Evolutionary conservation across 1,140 invertebrate genomes (phyloP).

Genomic region (Solenopsis fugax): DNA sequence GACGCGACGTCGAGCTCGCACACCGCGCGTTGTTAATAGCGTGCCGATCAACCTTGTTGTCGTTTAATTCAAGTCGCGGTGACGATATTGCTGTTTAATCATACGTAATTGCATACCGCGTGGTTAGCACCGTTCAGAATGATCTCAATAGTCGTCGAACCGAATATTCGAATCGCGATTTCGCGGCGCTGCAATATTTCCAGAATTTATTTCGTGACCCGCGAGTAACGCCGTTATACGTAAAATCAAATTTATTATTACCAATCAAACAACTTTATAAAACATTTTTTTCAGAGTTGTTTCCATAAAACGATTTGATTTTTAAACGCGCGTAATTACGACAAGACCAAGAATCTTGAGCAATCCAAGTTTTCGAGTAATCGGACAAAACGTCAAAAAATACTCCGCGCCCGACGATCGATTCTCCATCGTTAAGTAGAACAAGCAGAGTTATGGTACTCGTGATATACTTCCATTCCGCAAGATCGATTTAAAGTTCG

Average conservation of each 20-base stretch:
- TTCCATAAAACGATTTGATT: background rate
- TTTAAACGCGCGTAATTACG: slow-evolving; percentile 23
- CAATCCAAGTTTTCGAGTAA: background rate
- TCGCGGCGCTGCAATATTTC: background rate
- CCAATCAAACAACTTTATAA: background rate
- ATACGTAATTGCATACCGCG: slow-evolving; percentile 47
- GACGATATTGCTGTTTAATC: slow-evolving; percentile 59
- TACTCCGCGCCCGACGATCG: slow-evolving; percentile 40
- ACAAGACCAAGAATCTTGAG: background rate
- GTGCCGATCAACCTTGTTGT: slow-evolving; percentile 43
- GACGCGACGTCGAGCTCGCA: background rate
- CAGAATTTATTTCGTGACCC: background rate
- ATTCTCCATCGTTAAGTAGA: slow-evolving; percentile 66
- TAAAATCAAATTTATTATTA: slow-evolving; percentile 15
- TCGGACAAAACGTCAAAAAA: slow-evolving; percentile 13
- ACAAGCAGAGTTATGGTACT: slow-evolving; percentile 67
- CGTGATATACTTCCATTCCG: slow-evolving; percentile 58
- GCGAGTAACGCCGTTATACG: background rate
- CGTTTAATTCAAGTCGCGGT: slow-evolving; percentile 57
- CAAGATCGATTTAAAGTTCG: slow-evolving; percentile 68
- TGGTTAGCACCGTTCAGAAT: slow-evolving; percentile 5
- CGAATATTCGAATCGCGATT: slow-evolving; percentile 13
- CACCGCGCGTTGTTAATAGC: slow-evolving; percentile 6
- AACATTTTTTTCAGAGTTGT: background rate
- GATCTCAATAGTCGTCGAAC: slow-evolving; percentile 36